These are phyloP conservation scores for Todiramphus chloris DNA, from an alignment of 2,113 vertebrate species.

Conservation along the genomic window DNA sequence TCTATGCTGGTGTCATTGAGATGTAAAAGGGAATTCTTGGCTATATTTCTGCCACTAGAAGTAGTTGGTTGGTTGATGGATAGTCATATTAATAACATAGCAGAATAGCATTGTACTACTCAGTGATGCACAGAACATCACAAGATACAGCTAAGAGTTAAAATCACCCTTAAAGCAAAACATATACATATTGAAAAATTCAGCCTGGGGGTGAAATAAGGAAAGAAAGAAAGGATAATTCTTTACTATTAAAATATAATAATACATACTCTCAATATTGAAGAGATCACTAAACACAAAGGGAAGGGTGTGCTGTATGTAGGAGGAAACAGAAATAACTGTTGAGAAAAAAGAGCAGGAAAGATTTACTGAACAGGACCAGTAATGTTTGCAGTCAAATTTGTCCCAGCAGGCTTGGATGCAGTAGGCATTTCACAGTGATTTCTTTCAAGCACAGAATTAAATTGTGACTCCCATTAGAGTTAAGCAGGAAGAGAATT, in stretches of 20 bases:
- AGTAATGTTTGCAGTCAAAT: not conserved
- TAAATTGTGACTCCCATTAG: not conserved
- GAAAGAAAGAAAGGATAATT: not conserved
- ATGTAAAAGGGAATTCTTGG: not conserved
- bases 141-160: not conserved
- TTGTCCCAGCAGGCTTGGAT: not conserved
- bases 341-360: not conserved
- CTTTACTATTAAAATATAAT: not conserved
- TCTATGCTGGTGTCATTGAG: not conserved
- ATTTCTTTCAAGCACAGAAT: not conserved
- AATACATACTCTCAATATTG: not conserved
- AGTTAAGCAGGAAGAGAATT: not conserved
- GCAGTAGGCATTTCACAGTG: not conserved
- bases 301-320: not conserved
- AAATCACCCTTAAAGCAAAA: not conserved
- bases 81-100: not conserved
- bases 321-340: not conserved
- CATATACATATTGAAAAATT: not conserved
- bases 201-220: not conserved
- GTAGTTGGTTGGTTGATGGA: not conserved
- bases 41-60: not conserved
- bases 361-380: not conserved
- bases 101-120: not conserved
- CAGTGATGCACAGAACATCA: not conserved
- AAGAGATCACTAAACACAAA: not conserved